Conservation (phyloP, 1,140 invertebrate species). For the Papilio aristodemus region DNA sequence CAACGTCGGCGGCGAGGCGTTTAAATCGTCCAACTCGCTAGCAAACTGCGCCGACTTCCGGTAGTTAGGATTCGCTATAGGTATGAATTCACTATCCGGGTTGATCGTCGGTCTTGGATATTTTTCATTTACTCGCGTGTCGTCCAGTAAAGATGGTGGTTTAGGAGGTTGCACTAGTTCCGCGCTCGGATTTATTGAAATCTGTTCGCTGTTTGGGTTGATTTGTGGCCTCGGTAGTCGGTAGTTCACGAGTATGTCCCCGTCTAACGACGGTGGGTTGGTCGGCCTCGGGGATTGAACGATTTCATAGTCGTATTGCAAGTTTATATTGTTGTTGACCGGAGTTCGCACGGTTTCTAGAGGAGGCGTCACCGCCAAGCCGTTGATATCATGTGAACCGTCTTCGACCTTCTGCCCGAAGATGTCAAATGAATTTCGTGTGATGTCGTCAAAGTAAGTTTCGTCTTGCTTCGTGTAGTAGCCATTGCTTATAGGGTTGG, state of each 20-base stretch:
- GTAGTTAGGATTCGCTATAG: constrained; percentile 75
- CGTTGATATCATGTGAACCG: constrained; percentile 78
- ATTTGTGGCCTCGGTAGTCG: constrained; percentile 81
- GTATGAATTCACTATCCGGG: constrained; percentile 84
- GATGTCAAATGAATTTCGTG: constrained; percentile 88
- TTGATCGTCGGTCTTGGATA: constrained; percentile 83
- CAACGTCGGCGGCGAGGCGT: constrained; percentile 75
- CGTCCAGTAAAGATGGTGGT: constrained; percentile 80
- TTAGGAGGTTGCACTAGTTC: constrained; percentile 56
- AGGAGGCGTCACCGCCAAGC: constrained; percentile 75
- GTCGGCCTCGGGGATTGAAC: constrained; percentile 59
- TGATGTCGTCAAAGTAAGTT: constrained; percentile 86
- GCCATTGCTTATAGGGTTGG: constrained; percentile 83
- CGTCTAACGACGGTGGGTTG: constrained; percentile 77
- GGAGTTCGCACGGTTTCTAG: constrained; percentile 68
- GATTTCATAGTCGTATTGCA: constrained; percentile 71
- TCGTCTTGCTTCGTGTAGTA: constrained; percentile 88
- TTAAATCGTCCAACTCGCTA: constrained; percentile 67
- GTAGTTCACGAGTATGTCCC: constrained; percentile 84
- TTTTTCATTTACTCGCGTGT: constrained; percentile 84
- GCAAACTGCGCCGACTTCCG: constrained; percentile 65
- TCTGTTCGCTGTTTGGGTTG: constrained; percentile 83
- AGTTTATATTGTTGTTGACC: constrained; percentile 70
- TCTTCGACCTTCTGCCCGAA: constrained; percentile 86
- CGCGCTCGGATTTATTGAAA: constrained; percentile 49